phyloP scores from a whole-genome alignment of 2,888 invertebrate species.

The Parascotia fuliginaria region DNA sequence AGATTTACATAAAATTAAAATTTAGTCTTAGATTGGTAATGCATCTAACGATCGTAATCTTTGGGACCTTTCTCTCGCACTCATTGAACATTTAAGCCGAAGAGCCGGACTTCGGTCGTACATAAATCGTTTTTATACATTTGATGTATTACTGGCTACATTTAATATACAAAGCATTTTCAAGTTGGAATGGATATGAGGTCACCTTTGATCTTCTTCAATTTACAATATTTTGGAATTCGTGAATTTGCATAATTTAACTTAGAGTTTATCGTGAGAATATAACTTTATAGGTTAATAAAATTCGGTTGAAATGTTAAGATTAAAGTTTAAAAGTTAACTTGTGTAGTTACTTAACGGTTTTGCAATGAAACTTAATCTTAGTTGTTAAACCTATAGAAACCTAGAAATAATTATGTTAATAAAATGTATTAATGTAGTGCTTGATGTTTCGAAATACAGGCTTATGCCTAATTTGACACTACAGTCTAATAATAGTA shows the following conservation, averaged over 20 bases:
- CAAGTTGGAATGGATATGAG: constrained; percentile 35
- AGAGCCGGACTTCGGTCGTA: not conserved
- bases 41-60: not conserved
- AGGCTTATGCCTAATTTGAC: not conserved
- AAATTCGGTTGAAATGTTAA: constrained; percentile 5
- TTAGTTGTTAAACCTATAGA: not conserved
- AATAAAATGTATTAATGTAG: not conserved
- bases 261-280: constrained; percentile 15
- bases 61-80: constrained; percentile 1
- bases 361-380: constrained; percentile 3
- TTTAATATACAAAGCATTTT: constrained; percentile 39
- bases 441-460: not conserved
- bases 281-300: constrained; percentile 10
- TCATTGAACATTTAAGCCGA: not conserved
- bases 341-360: constrained; percentile 10
- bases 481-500: not conserved
- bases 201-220: constrained; percentile 37
- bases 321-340: not conserved
- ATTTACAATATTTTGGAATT: constrained; percentile 34
- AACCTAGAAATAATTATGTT: not conserved
- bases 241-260: constrained; percentile 23
- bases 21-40: constrained; percentile 26
- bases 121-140: constrained; percentile 38
- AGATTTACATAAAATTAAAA: constrained; percentile 52
- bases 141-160: constrained; percentile 28